Evolutionary conservation across 1,140 invertebrate genomes (phyloP).

Genomic region (Portunus trituberculatus): DNA sequence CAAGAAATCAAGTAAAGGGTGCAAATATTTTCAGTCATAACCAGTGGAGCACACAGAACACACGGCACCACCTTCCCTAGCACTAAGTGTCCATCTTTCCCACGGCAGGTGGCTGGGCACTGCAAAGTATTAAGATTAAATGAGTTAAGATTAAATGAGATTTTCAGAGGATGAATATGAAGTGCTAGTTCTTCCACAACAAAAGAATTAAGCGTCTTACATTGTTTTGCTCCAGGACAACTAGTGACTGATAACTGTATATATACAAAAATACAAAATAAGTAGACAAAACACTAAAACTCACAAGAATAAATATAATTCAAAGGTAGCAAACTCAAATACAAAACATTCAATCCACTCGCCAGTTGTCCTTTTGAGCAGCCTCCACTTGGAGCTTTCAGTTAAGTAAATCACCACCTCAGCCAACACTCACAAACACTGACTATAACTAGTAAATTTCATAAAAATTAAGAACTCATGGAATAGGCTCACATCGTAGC

Average conservation of each 20-base stretch:
- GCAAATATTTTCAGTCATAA: not conserved
- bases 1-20: not conserved
- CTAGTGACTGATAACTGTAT: not conserved
- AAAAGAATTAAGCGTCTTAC: not conserved
- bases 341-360: constrained; percentile 3
- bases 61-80: constrained; percentile 45
- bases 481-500: not conserved
- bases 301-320: constrained; percentile 37
- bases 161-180: not conserved
- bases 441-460: not conserved
- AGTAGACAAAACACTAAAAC: constrained; percentile 36
- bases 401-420: not conserved
- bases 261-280: constrained; percentile 58
- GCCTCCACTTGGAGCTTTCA: not conserved
- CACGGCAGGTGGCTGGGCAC: constrained; percentile 48
- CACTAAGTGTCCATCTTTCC: constrained; percentile 45
- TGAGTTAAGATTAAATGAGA: constrained; percentile 50
- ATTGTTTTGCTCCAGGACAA: not conserved
- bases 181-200: not conserved
- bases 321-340: constrained; percentile 23
- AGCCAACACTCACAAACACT: not conserved
- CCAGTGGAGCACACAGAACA: constrained; percentile 17
- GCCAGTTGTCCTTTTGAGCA: not conserved
- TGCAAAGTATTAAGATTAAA: constrained; percentile 27
- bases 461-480: not conserved